Conservation (phyloP, 1,140 invertebrate species). For the Conus ventricosus region DNA sequence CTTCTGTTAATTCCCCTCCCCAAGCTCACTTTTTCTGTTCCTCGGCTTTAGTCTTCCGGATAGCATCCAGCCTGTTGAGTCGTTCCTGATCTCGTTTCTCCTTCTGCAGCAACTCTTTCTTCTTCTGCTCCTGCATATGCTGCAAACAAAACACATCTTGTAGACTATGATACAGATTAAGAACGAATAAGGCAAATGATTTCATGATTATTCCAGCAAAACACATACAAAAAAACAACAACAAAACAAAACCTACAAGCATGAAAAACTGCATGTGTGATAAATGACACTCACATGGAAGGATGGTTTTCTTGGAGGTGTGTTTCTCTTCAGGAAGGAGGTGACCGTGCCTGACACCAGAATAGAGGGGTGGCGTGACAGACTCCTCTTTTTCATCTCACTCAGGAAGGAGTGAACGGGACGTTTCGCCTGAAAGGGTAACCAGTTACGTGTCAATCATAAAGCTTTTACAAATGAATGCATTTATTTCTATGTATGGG, state of each 20-base stretch:
- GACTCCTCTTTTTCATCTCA: conserved; percentile 21
- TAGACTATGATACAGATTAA: too few species aligned
- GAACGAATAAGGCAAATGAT: too few species aligned
- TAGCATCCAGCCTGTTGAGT: conserved; percentile 49
- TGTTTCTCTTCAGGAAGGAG: conserved; percentile 51
- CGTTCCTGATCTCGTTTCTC: conserved; percentile 57
- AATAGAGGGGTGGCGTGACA: conserved; percentile 27
- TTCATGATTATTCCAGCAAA: too few species aligned
- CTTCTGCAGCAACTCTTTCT: conserved; percentile 58
- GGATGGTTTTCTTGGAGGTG: conserved; percentile 39
- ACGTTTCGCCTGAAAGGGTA: background rate
- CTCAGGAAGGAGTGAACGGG: conserved; percentile 21
- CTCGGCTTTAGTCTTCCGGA: conserved; percentile 52
- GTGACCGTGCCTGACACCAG: conserved; percentile 37
- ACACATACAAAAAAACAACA: too few species aligned
- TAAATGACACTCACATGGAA: conserved; percentile 31
- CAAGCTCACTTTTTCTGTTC: conserved; percentile 56
- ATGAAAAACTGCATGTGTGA: too few species aligned
- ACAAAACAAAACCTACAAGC: too few species aligned
- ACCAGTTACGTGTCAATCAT: too few species aligned
- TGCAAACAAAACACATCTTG: conserved; percentile 19
- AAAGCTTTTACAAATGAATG: too few species aligned
- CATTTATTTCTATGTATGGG: too few species aligned
- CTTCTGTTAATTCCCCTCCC: too few species aligned
- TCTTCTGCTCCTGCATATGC: conserved; percentile 56